A percentile compares a stretch with the other conserved stretches of the same genome.
Conservation (phyloP, 2,797 vertebrate species). For the Chaunax sp. region DNA sequence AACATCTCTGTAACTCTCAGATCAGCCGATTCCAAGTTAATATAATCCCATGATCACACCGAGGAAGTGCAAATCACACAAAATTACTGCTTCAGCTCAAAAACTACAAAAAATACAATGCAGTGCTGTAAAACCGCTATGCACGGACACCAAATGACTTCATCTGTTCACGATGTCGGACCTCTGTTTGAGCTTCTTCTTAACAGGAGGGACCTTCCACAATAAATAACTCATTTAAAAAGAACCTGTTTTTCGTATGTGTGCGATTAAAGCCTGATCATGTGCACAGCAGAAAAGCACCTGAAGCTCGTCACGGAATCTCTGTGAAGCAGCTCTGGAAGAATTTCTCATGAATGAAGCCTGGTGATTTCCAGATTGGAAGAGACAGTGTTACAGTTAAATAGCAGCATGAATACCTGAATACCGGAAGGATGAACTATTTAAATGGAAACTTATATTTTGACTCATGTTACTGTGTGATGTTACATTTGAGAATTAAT, state of each 20-base stretch:
- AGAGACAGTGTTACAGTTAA: not conserved
- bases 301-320: not conserved
- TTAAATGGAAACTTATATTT: not conserved
- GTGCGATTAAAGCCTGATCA: too few species aligned
- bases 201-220: too few species aligned
- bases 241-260: too few species aligned
- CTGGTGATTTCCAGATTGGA: constrained; percentile 10
- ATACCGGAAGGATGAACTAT: not conserved
- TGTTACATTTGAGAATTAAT: not conserved
- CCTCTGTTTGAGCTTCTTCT: not conserved
- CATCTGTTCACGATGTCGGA: not conserved
- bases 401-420: not conserved
- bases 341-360: not conserved
- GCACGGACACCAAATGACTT: constrained; percentile 11
- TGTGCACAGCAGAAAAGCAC: constrained; percentile 5
- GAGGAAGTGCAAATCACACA: not conserved
- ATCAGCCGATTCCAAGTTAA: too few species aligned
- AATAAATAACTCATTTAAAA: too few species aligned
- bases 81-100: not conserved
- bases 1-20: not conserved
- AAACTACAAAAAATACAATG: too few species aligned
- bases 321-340: not conserved
- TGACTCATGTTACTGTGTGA: not conserved
- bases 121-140: not conserved
- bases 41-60: too few species aligned